Evolutionary conservation across 1,140 invertebrate species (phyloP).

Genomic region (Nixonia krombeini): DNA sequence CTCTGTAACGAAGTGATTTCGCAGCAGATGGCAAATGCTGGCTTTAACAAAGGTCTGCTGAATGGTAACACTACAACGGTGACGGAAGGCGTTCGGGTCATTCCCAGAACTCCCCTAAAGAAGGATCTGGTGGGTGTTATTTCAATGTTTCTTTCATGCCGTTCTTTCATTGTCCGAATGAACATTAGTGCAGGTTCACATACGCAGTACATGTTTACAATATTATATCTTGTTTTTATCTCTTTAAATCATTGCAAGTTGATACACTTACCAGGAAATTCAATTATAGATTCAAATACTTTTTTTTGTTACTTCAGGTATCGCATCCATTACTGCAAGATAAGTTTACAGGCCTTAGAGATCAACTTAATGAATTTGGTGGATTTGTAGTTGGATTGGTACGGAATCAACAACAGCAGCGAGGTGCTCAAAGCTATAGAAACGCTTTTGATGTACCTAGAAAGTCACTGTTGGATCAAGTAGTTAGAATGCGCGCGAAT

Average conservation of each 20-base stretch:
- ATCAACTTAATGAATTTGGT: constrained; percentile 90
- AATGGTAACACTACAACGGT: constrained; percentile 65
- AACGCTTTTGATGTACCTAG: constrained; percentile 97
- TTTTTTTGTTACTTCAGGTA: constrained; percentile 52
- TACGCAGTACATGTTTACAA: neutral
- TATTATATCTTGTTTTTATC: too few species aligned
- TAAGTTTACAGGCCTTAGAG: constrained; percentile 84
- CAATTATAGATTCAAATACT: constrained; percentile 7
- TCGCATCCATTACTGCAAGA: constrained; percentile 86
- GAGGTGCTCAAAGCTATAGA: constrained; percentile 84
- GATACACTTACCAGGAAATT: neutral
- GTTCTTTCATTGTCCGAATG: too few species aligned
- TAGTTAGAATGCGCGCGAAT: constrained; percentile 94
- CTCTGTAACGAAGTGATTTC: constrained; percentile 83
- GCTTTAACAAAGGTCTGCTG: constrained; percentile 70
- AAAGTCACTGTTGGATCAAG: constrained; percentile 90
- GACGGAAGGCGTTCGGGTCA: constrained; percentile 82
- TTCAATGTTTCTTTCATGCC: neutral
- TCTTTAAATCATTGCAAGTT: too few species aligned
- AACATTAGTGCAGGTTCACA: neutral
- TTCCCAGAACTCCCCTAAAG: constrained; percentile 77
- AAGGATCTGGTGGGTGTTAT: constrained; percentile 78
- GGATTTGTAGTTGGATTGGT: constrained; percentile 85
- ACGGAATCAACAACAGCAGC: constrained; percentile 74
- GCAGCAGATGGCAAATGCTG: constrained; percentile 71